Evolutionary conservation across 2,797 vertebrate genomes (phyloP).

Genomic region (Heteromormyrus szaboi): DNA sequence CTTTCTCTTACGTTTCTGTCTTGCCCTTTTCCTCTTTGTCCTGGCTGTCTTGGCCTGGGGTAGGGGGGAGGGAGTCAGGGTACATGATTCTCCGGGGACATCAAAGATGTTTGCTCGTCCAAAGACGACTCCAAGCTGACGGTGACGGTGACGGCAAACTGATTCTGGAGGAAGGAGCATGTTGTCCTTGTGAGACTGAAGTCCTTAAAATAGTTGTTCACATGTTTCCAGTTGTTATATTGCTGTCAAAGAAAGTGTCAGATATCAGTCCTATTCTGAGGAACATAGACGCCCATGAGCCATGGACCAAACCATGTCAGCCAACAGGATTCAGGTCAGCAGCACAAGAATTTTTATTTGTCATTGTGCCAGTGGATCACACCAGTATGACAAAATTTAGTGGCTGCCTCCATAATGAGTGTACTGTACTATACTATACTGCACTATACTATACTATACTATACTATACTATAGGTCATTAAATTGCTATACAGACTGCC

Average conservation of each 20-base stretch:
- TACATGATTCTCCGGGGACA: slow-evolving; percentile 35
- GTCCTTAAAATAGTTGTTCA: not conserved
- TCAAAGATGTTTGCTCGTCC: slow-evolving; percentile 46
- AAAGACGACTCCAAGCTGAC: slow-evolving; percentile 39
- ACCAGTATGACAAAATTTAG: not conserved
- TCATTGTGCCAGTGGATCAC: not conserved
- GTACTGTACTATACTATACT: not conserved
- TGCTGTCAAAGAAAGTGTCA: not conserved
- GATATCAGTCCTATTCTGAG: not conserved
- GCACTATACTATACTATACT: not conserved
- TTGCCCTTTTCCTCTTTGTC: slow-evolving; percentile 29
- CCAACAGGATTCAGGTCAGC: not conserved
- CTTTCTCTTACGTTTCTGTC: slow-evolving; percentile 39
- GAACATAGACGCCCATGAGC: not conserved
- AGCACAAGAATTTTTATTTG: not conserved
- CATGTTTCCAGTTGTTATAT: not conserved
- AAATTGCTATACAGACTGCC: not conserved
- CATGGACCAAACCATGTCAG: not conserved
- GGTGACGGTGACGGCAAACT: not conserved
- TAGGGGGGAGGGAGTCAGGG: not conserved
- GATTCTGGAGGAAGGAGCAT: not conserved
- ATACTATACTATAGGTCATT: not conserved
- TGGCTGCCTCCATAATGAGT: not conserved
- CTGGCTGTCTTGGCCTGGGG: not conserved
- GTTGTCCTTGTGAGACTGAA: not conserved